phyloP scores from a whole-genome alignment of 92 coral and sea anemone species.

The Metridium senile region DNA sequence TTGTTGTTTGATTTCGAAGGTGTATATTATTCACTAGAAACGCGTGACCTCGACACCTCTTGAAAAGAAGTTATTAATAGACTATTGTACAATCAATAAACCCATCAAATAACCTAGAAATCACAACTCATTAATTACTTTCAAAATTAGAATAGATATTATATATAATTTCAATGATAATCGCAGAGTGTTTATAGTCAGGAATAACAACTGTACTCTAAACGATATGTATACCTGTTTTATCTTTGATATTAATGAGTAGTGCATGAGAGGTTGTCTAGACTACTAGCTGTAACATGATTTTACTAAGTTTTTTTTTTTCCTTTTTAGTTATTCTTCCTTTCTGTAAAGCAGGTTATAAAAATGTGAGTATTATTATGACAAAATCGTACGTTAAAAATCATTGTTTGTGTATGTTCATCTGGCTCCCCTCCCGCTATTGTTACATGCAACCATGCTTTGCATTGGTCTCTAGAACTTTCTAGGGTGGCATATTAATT shows the following conservation, averaged over 20 bases:
- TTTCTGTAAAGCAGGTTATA: background rate
- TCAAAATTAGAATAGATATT: background rate
- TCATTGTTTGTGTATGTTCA: background rate
- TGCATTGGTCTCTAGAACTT: background rate
- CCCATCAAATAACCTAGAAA: background rate
- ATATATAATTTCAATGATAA: background rate
- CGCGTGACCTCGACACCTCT: background rate
- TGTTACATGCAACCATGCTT: too few relatives aligned
- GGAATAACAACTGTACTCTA: too few relatives aligned
- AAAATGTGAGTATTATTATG: constrained; percentile 14
- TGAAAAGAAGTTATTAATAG: background rate
- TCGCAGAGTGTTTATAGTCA: too few relatives aligned
- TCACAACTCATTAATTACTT: background rate
- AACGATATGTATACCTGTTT: too few relatives aligned
- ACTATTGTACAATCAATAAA: constrained; percentile 10
- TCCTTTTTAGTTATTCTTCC: background rate
- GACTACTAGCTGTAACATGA: background rate
- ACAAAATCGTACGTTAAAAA: background rate
- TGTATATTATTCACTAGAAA: background rate
- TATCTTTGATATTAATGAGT: too few relatives aligned
- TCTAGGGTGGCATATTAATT: background rate
- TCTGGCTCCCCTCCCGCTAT: background rate
- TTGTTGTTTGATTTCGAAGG: background rate
- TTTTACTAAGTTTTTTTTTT: background rate
- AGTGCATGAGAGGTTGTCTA: background rate